phyloP scores from a whole-genome alignment of 2,797 vertebrate genomes.

The Clamator glandarius region DNA sequence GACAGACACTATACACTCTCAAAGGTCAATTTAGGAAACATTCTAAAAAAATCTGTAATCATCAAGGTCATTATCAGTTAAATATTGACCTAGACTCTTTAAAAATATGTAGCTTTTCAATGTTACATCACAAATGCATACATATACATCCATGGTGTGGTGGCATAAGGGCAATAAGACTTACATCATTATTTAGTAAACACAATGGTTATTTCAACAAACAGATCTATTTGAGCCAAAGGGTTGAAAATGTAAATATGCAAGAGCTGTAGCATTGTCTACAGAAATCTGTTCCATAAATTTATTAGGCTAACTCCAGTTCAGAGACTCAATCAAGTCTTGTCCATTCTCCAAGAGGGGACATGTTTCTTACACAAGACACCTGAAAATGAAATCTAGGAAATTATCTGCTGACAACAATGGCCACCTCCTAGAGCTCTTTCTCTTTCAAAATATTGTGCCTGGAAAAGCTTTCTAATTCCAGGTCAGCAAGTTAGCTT shows the following conservation, averaged over 20 bases:
- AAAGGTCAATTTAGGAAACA: not conserved
- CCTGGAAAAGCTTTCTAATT: not conserved
- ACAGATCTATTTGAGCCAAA: not conserved
- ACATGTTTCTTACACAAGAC: not conserved
- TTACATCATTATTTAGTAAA: not conserved
- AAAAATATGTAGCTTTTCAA: not conserved
- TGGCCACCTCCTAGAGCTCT: not conserved
- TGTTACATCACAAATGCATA: not conserved
- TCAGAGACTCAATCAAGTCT: not conserved
- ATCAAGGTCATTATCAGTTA: not conserved
- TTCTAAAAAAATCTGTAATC: not conserved
- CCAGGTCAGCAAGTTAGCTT: not conserved
- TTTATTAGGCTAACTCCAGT: not conserved
- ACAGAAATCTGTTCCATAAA: not conserved
- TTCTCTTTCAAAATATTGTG: not conserved
- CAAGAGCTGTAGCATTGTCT: not conserved
- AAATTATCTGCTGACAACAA: not conserved
- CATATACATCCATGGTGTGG: not conserved
- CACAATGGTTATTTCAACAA: not conserved
- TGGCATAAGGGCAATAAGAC: not conserved
- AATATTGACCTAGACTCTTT: not conserved
- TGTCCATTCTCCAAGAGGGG: not conserved
- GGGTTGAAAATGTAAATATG: not conserved
- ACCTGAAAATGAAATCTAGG: not conserved
- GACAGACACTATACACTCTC: not conserved